Conservation (phyloP, 1,140 invertebrate species). For the Conus ventricosus region DNA sequence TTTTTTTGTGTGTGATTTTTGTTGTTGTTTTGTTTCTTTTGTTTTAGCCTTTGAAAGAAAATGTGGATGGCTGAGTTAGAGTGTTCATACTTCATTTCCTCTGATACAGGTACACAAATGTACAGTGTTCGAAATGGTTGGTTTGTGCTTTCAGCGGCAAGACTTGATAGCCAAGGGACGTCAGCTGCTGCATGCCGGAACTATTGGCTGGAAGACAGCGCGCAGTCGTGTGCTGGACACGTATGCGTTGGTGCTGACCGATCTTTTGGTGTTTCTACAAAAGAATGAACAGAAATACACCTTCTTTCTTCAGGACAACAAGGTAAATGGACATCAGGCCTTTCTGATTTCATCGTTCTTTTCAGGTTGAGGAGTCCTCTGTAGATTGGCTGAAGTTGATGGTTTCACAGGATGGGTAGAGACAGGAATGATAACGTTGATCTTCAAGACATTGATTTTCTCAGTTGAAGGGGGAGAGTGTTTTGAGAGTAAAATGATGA, state of each 20-base stretch:
- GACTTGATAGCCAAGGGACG: slow-evolving; percentile 89
- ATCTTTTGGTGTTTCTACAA: slow-evolving; percentile 92
- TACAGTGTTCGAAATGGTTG: not conserved
- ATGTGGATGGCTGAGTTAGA: not conserved
- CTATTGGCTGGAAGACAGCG: slow-evolving; percentile 73
- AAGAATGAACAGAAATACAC: slow-evolving; percentile 86
- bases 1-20: not conserved
- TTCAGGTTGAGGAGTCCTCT: no score
- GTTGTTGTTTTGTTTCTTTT: not conserved
- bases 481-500: no score
- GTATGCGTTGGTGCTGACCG: slow-evolving; percentile 90
- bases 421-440: no score
- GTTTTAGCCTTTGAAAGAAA: not conserved
- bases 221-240: slow-evolving; percentile 78
- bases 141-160: slow-evolving; percentile 81
- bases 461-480: no score
- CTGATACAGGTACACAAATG: not conserved
- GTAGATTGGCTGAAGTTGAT: no score
- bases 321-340: slow-evolving; percentile 63
- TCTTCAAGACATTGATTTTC: no score
- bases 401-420: no score
- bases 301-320: slow-evolving; percentile 77
- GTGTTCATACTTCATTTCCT: not conserved
- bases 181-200: slow-evolving; percentile 79
- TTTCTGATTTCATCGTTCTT: no score